phyloP scores from a whole-genome alignment of 2,888 invertebrate species.

The Apotomis turbidana region DNA sequence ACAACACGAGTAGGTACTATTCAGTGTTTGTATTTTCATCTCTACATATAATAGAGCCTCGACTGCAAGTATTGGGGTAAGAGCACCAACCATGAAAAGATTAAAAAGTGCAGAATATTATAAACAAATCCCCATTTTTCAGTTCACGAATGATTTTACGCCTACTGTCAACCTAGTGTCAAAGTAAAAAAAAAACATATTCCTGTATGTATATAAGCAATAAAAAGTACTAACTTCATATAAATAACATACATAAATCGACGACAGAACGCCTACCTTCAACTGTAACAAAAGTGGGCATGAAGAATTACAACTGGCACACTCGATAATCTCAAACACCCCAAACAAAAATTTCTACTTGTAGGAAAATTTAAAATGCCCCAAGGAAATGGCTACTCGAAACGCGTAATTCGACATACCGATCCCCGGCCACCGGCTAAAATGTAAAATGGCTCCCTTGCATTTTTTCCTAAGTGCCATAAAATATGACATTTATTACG shows the following conservation, averaged over 20 bases:
- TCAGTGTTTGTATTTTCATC: too few relatives aligned
- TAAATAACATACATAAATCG: neutral
- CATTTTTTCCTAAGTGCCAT: conserved; percentile 83
- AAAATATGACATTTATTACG: conserved; percentile 84
- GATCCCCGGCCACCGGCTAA: conserved; percentile 78
- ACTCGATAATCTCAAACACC: conserved; percentile 31
- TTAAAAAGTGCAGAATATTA: too few relatives aligned
- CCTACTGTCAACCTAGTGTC: too few relatives aligned
- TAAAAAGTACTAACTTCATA: neutral
- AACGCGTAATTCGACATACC: conserved; percentile 77
- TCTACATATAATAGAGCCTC: too few relatives aligned
- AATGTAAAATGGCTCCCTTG: conserved; percentile 83
- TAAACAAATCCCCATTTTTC: too few relatives aligned
- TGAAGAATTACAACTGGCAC: conserved; percentile 1
- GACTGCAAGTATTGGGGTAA: too few relatives aligned
- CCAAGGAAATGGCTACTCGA: conserved; percentile 76
- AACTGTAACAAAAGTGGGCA: conserved; percentile 2
- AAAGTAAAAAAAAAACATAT: too few relatives aligned
- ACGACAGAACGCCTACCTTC: neutral
- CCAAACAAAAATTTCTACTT: conserved; percentile 28
- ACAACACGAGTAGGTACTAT: too few relatives aligned
- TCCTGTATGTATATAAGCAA: neutral
- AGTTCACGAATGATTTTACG: too few relatives aligned
- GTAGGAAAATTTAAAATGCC: conserved; percentile 67
- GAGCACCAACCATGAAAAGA: too few relatives aligned